A percentile compares a stretch with the other conserved stretches of the same genome.
These are phyloP conservation scores for Chelidonichthys spinosus DNA, from an alignment of 2,797 vertebrate genomes.

Conservation along the genomic window DNA sequence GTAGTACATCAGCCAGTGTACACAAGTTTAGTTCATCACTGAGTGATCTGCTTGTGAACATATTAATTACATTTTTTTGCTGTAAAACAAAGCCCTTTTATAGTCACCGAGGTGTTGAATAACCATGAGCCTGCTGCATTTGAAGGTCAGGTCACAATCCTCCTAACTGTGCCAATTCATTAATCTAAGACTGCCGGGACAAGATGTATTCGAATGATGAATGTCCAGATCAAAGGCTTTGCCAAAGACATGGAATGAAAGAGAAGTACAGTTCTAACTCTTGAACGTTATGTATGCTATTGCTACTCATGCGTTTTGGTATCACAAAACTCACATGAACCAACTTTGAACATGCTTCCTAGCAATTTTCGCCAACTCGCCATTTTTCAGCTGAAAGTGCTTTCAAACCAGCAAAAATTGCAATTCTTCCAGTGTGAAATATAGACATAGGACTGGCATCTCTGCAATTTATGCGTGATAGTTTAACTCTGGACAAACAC, in stretches of 20 bases:
- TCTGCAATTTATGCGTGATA: neutral
- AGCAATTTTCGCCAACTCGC: neutral
- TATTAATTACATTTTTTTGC: constrained; percentile 33
- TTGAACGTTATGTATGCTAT: constrained; percentile 33
- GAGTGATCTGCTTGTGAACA: constrained; percentile 2
- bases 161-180: constrained; percentile 74
- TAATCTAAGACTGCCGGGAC: constrained; percentile 63
- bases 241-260: constrained; percentile 65
- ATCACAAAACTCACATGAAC: neutral
- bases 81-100: constrained; percentile 37
- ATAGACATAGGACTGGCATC: neutral
- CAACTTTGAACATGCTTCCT: neutral
- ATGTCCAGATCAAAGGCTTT: constrained; percentile 73
- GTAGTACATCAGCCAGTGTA: neutral
- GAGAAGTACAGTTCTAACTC: constrained; percentile 48
- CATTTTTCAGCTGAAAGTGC: neutral
- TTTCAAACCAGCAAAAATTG: neutral
- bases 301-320: neutral
- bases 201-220: constrained; percentile 76
- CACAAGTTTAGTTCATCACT: constrained; percentile 17
- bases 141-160: constrained; percentile 78
- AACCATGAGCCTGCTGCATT: constrained; percentile 50
- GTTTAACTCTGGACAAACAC: neutral
- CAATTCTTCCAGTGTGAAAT: neutral
- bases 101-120: constrained; percentile 34